A percentile compares a stretch with the other conserved stretches of the same genome.
These are phyloP conservation scores for Xenus cinereus DNA, from an alignment of 2,113 vertebrate genomes.

Conservation along the genomic window DNA sequence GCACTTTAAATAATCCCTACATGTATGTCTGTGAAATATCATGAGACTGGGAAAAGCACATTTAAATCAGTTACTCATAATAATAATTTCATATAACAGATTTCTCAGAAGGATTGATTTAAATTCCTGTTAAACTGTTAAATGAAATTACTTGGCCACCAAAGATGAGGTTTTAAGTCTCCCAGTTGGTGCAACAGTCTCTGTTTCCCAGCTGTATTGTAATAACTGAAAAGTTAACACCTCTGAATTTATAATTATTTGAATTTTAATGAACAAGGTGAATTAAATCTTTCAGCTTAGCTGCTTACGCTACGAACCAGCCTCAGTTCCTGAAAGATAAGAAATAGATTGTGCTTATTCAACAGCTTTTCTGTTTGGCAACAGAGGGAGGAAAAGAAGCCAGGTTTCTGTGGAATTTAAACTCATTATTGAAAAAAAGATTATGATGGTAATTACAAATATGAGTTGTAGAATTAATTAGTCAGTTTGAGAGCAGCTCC, in stretches of 20 bases:
- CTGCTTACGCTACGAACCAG: slow-evolving; percentile 16
- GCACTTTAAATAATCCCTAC: neutral
- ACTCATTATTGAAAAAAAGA: slow-evolving; percentile 16
- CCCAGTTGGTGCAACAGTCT: slow-evolving; percentile 35
- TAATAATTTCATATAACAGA: slow-evolving; percentile 30
- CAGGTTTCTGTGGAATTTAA: slow-evolving; percentile 64
- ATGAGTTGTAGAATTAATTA: slow-evolving; percentile 49
- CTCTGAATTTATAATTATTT: slow-evolving; percentile 61
- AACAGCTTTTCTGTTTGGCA: slow-evolving; percentile 21
- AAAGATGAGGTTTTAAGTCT: slow-evolving; percentile 56
- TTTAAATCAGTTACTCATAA: slow-evolving; percentile 44
- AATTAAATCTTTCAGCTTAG: slow-evolving; percentile 67
- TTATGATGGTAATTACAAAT: slow-evolving; percentile 39
- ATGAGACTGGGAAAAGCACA: neutral
- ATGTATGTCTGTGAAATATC: slow-evolving; percentile 3
- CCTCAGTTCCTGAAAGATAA: slow-evolving; percentile 47
- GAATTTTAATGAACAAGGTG: slow-evolving; percentile 60
- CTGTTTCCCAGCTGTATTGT: slow-evolving; percentile 39
- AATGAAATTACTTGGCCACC: slow-evolving; percentile 56
- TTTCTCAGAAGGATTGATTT: slow-evolving; percentile 26
- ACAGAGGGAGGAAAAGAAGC: slow-evolving; percentile 26
- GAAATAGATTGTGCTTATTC: slow-evolving; percentile 42
- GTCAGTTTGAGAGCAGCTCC: neutral
- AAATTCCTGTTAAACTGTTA: slow-evolving; percentile 33
- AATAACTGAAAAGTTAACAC: slow-evolving; percentile 58